These are phyloP conservation scores for Sanderia malayensis DNA, from an alignment of 30 jellyfish, hydroid and myxozoan genomes.

Conservation along the genomic window DNA sequence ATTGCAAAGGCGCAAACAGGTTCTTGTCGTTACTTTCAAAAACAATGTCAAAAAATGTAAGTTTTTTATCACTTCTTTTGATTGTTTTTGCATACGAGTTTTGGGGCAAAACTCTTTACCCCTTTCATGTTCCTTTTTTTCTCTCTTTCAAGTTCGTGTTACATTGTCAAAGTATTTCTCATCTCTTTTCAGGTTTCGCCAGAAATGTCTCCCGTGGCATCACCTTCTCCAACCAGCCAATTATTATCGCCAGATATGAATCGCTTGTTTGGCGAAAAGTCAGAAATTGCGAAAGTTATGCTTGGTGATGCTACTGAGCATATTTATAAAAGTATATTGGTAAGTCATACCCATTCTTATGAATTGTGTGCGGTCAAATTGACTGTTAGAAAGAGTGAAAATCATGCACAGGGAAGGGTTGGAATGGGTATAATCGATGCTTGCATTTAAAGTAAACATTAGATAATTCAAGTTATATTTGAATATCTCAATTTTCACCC, in stretches of 20 bases:
- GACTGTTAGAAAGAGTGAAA: background rate
- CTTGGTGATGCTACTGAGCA: conserved; percentile 44
- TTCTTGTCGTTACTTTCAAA: conserved; percentile 29
- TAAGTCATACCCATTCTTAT: background rate
- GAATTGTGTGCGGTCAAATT: background rate
- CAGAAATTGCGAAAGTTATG: conserved; percentile 42
- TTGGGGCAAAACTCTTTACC: background rate
- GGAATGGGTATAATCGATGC: no score
- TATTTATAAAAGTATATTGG: conserved; percentile 46
- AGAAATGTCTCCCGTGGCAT: conserved; percentile 17
- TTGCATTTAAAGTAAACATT: no score
- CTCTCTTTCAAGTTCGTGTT: background rate
- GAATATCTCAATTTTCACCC: no score
- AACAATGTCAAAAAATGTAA: conserved; percentile 29
- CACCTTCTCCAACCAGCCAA: background rate
- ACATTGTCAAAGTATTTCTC: background rate
- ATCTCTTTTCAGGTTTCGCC: conserved; percentile 17
- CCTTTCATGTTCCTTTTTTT: background rate
- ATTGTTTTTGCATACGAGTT: background rate
- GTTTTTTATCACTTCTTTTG: background rate
- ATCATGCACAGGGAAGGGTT: background rate
- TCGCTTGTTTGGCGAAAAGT: conserved; percentile 24
- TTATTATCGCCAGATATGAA: conserved; percentile 28
- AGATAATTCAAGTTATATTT: no score
- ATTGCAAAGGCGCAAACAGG: conserved; percentile 16